Evolutionary conservation across 2,888 invertebrate species (phyloP).

Genomic region (Eupeodes latifasciatus): DNA sequence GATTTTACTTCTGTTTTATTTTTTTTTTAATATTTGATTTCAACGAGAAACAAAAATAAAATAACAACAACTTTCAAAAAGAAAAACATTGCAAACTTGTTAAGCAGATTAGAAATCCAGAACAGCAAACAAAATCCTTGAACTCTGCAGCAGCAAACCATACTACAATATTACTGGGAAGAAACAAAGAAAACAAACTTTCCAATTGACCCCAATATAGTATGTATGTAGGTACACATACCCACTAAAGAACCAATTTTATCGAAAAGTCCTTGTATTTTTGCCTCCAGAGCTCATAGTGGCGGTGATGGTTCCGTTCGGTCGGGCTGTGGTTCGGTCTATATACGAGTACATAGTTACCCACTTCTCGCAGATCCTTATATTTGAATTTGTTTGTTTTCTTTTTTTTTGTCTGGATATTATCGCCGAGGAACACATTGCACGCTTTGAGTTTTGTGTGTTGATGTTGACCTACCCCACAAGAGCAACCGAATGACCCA

Average conservation of each 20-base stretch:
- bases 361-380: constrained; percentile 9
- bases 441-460: constrained; percentile 39
- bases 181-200: constrained; percentile 72
- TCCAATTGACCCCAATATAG: constrained; percentile 72
- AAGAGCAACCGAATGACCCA: constrained; percentile 35
- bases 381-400: not conserved
- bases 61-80: constrained; percentile 16
- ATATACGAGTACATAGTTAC: not conserved
- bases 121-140: constrained; percentile 34
- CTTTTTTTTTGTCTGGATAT: constrained; percentile 58
- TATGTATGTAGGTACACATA: not conserved
- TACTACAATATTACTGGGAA: constrained; percentile 60
- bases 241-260: constrained; percentile 61
- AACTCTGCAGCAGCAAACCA: constrained; percentile 9
- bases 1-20: constrained; percentile 36
- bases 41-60: not conserved
- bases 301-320: too few relatives aligned
- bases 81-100: constrained; percentile 68
- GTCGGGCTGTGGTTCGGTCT: not conserved
- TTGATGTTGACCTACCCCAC: constrained; percentile 70
- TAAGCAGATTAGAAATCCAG: constrained; percentile 74
- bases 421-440: constrained; percentile 62
- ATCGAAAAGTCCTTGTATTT: constrained; percentile 70
- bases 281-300: not conserved
- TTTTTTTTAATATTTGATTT: constrained; percentile 53